Percentiles rank a stretch among this genome's conserved stretches.
These are phyloP conservation scores for Ooceraea biroi DNA, from an alignment of 1,140 invertebrate species.

Conservation along the genomic window DNA sequence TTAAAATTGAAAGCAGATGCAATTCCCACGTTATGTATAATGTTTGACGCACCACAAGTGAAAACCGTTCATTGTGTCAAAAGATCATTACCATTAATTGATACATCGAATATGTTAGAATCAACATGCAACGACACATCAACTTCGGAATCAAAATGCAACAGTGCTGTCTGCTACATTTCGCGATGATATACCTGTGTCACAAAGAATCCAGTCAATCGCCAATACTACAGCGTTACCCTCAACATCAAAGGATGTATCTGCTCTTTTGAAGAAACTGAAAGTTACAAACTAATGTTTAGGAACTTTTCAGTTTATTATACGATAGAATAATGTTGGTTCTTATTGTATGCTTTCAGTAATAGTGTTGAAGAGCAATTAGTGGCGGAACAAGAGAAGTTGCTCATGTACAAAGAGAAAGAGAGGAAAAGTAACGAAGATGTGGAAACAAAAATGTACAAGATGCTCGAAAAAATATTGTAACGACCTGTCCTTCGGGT, in stretches of 20 bases:
- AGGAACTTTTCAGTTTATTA: too few species aligned
- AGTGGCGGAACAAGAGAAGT: not conserved
- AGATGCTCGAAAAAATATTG: not conserved
- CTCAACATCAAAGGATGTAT: too few species aligned
- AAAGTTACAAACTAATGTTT: too few species aligned
- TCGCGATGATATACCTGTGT: not conserved
- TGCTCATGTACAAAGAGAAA: not conserved
- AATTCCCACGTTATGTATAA: not conserved
- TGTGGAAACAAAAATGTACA: not conserved
- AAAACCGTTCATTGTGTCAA: not conserved
- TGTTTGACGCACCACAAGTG: not conserved
- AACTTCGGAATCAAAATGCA: not conserved
- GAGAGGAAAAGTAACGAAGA: not conserved
- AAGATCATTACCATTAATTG: slow-evolving; percentile 13
- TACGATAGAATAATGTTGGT: too few species aligned
- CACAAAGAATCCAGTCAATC: slow-evolving; percentile 1
- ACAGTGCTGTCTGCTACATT: not conserved
- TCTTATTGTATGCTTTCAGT: not conserved
- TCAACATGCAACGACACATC: slow-evolving; percentile 8
- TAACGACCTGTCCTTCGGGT: too few species aligned
- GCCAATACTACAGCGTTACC: not conserved
- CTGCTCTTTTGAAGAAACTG: too few species aligned
- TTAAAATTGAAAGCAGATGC: not conserved
- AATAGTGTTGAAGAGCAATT: not conserved
- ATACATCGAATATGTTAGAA: not conserved